Evolutionary conservation across 2,113 vertebrate genomes (phyloP), one percentile per base, ranked within the genome.

Genomic region (Chamaetylas fuelleborni): DNA sequence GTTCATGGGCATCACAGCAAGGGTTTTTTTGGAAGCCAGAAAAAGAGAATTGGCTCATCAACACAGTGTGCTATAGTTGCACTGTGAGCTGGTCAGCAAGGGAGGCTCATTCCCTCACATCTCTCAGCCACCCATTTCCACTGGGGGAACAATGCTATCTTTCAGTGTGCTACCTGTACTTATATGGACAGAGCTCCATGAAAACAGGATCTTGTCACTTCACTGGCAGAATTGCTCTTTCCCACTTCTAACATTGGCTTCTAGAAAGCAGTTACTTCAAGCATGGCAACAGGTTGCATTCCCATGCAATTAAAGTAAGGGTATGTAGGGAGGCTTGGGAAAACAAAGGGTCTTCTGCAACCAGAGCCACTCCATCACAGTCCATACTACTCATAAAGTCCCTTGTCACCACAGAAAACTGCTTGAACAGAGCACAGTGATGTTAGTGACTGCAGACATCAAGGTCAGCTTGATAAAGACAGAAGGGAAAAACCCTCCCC

Each of bases 1-100:
- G 1, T 16, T 62, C 43, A 8, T 0, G 1, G 38, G 14, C 34
- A 42, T 14, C 38, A 47, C 17, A 50, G 9, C 5, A 38, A n/a
- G 14, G 8, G 11, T 29, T 48, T 43, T 40, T 29, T 51, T 43
- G 31, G 56, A 31, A 78, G 26, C 5, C 45, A 80, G n/a, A 14
- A 28, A 25, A 66, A 88, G 6, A 1, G 1, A 65, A 73, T 8
- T 8, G 19, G 48, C 33, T 88, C 29, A 57, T 40, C 50, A 56
- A 4, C 0, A 1, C 29, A 57, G 26, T 3, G 2, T 14, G 5
- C 4, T 23, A 1, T 7, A 50, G 29, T 1, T 61, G 20, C 6
- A 10, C 19, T 20, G 17, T 16, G 28, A 80, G 15, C 29, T 53
- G 43, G 12, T 48, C 71, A 73, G 71, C 45, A 53, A 50, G 50